Base-by-base conservation (phyloP, 2,797 vertebrate genomes). In the Takifugu rubripes region DNA sequence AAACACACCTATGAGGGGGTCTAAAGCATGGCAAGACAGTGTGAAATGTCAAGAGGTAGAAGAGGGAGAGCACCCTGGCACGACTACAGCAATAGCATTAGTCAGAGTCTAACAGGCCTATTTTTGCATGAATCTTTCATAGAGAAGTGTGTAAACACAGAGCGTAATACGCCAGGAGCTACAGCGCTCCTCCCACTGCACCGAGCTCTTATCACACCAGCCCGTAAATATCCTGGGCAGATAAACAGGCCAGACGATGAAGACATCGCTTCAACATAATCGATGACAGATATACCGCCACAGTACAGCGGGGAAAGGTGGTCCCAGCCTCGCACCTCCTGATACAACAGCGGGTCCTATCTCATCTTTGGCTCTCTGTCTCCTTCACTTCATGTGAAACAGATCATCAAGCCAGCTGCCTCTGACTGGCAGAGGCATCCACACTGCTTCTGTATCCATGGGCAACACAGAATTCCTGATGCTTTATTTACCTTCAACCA, bases 161-260 rank as follows among this genome's bases (percentile, higher is more conserved):
- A 59, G 21, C 36, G 42, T 50, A 29, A 52, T 45, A 66, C 49
- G 24, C 45, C 58, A 21, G 33, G 40, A 33, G 54, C 51, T 52
- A 53, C 61, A 42, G 6, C 1, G 33, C 57, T 52, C 31, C 67
- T 26, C 29, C 49, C 11, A 25, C 50, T 29, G 45, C 14, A 8
- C 43, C 49, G 50, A 59, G 61, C 56, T 49, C 70, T 57, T 76
- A 72, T 78, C 71, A 66, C 43, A 74, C 61, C 81, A 48, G 52
- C 70, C 69, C 69, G 87, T 88, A 91, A 87, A 91, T 87, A 88
- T 83, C 76, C 64, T 11, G 63, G 63, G 59, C 70, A 77, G 85
- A 91, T 84, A 87, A 88, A 89, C 76, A 80, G 71, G 72, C 79
- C 79, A 57, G 87, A 87, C 87, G 80, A 89, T 83, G 81, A 84